Base-by-base conservation (phyloP, 2,113 vertebrate species). In the Rhynchopsitta pachyrhyncha region DNA sequence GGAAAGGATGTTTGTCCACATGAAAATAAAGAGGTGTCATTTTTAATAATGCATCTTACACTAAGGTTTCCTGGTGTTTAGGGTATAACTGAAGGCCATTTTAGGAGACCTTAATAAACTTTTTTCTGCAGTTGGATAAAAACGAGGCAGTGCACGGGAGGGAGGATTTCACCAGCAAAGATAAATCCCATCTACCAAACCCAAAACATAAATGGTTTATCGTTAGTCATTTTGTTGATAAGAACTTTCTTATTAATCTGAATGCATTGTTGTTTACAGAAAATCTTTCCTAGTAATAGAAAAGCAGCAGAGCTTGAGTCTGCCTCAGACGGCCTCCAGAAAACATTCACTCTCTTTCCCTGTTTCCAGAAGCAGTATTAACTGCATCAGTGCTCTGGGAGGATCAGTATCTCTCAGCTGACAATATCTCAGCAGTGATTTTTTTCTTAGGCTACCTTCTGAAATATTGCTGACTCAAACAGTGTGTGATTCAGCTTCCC, bases 401-500 rank as follows among this genome's bases (percentile, higher is more conserved):
- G 7, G 53, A 86, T 60, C 39, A 47, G 41, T 62, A 8, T 76
- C 94, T 73, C 52, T 77, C 62, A 63, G 59, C 24, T 82, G 37
- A 67, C 75, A 82, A 50, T 85, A 90, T 59, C 53, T 62, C 29
- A 68, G 35, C n/a, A 59, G 31, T 68, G 19, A 22, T 66, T 62
- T 60, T 93, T 83, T 60, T 47, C 13, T 82, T 47, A 62, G 94
- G 67, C 37, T 73, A 23, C 44, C 71, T 23, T 86, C 78, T 80
- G 67, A 93, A 95, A 90, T 59, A 52, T 19, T 92, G 67, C 74
- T 95, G 86, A 87, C 57, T 44, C 53, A 73, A 95, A 95, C 42
- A 75, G 46, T 11, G 35, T 31, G n/a, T 96, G 81, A 96, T 89
- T 97, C 96, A 95, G 52, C 63, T 94, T 97, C 67, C 67, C 85